phyloP scores from a whole-genome alignment of 2,797 vertebrate species.

The Eospalax fontanierii region DNA sequence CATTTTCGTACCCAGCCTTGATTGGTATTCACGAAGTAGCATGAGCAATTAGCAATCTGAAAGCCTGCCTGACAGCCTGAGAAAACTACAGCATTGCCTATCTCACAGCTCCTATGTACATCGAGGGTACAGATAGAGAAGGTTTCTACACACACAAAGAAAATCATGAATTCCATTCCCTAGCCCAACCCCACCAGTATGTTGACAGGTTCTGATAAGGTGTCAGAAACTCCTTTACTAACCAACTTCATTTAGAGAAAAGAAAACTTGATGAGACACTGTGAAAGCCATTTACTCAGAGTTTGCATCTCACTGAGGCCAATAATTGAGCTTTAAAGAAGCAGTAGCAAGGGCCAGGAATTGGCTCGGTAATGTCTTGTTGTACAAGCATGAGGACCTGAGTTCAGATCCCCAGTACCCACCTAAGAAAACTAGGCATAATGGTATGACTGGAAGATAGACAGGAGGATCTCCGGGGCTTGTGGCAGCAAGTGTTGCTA shows the following conservation, averaged over 20 bases:
- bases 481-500: not conserved
- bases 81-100: not conserved
- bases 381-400: not conserved
- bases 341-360: no score
- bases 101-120: not conserved
- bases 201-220: not conserved
- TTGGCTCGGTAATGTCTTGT: not conserved
- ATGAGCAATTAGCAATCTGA: not conserved
- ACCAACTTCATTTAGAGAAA: not conserved
- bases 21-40: not conserved
- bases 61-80: not conserved
- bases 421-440: not conserved
- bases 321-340: not conserved
- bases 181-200: not conserved
- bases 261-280: not conserved
- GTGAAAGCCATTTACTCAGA: not conserved
- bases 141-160: not conserved
- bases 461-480: not conserved
- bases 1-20: not conserved
- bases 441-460: not conserved
- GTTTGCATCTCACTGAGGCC: constrained; percentile 54
- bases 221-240: constrained; percentile 8
- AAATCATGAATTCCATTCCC: not conserved
- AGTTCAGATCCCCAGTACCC: not conserved
- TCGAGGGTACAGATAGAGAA: not conserved